phyloP scores from a whole-genome alignment of 2,113 vertebrate species.

The Ammodytes dubius region DNA sequence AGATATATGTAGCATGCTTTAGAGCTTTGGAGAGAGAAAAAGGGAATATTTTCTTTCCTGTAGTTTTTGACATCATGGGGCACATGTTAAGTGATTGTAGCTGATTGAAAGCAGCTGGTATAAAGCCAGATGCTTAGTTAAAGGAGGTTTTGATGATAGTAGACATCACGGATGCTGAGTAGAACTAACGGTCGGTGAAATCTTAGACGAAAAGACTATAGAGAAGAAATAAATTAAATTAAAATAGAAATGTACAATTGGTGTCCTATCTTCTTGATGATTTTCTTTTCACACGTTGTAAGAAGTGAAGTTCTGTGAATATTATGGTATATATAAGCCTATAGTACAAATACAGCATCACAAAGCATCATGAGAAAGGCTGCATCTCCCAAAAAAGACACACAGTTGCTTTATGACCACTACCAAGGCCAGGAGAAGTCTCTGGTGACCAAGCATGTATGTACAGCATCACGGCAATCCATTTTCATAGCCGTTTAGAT shows the following conservation, averaged over 20 bases:
- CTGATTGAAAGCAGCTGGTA: constrained; percentile 33
- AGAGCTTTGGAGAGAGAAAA: neutral
- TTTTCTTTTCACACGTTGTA: constrained; percentile 4
- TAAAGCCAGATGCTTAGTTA: constrained; percentile 8
- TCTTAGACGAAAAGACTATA: constrained; percentile 27
- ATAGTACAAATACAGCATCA: neutral
- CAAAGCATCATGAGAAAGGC: neutral
- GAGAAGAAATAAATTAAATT: constrained; percentile 12
- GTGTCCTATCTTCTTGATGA: constrained; percentile 6
- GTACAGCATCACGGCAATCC: neutral
- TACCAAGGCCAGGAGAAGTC: neutral
- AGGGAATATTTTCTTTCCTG: neutral
- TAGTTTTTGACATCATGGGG: constrained; percentile 8
- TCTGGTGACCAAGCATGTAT: neutral
- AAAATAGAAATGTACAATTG: constrained; percentile 2
- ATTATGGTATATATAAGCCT: too few species aligned
- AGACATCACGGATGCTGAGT: constrained; percentile 17
- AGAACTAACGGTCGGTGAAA: constrained; percentile 44
- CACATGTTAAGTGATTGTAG: neutral
- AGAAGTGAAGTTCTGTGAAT: neutral
- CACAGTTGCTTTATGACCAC: too few species aligned
- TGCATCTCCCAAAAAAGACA: too few species aligned
- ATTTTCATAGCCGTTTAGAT: neutral
- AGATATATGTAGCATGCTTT: neutral
- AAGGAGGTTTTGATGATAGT: constrained; percentile 21